Evolutionary conservation across 2,888 invertebrate genomes (phyloP).

Genomic region (Eurytoma californica): DNA sequence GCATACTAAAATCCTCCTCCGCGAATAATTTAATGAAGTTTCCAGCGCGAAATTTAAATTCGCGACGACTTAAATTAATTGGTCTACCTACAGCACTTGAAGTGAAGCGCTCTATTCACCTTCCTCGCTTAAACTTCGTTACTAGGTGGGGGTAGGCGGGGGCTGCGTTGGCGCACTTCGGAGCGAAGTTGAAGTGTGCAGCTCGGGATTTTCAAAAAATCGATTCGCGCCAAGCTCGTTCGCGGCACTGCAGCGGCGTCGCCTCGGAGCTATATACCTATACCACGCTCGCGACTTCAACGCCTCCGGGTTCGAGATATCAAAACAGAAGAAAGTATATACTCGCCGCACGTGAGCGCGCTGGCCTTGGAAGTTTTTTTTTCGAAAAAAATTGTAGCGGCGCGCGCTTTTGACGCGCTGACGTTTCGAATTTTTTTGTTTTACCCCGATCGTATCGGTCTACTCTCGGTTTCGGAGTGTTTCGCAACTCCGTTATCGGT

Average conservation of each 20-base stretch:
- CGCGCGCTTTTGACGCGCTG: background rate
- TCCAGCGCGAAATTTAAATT: background rate
- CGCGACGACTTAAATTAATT: too few species aligned
- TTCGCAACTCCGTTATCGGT: too few species aligned
- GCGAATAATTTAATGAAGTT: too few species aligned
- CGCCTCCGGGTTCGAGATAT: background rate
- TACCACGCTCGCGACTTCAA: too few species aligned
- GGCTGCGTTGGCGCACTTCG: too few species aligned
- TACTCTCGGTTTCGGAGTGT: too few species aligned
- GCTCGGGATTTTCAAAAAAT: constrained; percentile 23
- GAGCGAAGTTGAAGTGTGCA: too few species aligned
- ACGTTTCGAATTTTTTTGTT: background rate
- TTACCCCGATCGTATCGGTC: too few species aligned
- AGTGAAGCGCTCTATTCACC: background rate
- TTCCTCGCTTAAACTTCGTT: background rate
- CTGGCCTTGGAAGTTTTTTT: background rate
- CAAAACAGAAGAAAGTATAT: background rate
- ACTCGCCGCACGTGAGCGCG: background rate
- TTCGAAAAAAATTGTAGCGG: background rate
- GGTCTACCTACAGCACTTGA: background rate
- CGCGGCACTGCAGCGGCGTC: background rate
- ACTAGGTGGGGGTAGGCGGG: too few species aligned
- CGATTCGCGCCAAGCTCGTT: constrained; percentile 16
- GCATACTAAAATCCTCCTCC: too few species aligned
- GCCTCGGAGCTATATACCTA: too few species aligned